phyloP scores from a whole-genome alignment of 2,113 vertebrate genomes.

The Mormoops blainvillei region DNA sequence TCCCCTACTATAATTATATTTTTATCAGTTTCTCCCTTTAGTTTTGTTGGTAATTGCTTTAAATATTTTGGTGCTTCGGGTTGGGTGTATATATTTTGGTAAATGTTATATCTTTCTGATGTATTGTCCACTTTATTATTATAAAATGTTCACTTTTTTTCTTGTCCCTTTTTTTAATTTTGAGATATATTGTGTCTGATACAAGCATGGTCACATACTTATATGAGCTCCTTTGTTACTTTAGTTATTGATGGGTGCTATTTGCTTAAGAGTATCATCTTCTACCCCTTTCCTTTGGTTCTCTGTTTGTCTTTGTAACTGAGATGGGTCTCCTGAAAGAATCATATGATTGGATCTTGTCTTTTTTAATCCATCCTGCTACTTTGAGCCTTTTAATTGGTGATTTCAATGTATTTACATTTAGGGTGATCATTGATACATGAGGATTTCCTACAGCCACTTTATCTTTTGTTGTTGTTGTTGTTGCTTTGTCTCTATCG shows the following conservation, averaged over 20 bases:
- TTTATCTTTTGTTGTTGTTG: neutral
- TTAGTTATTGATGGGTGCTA: neutral
- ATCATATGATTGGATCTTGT: neutral
- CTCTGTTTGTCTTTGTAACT: neutral
- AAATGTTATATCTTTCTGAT: too few species aligned
- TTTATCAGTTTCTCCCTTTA: neutral
- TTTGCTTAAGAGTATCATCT: neutral
- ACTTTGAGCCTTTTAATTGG: neutral
- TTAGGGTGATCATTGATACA: neutral
- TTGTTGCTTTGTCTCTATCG: neutral
- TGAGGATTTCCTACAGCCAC: neutral
- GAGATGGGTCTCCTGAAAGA: neutral
- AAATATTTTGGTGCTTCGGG: neutral
- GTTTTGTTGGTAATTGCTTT: neutral
- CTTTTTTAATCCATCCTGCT: neutral
- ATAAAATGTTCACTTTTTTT: neutral
- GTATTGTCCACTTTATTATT: neutral
- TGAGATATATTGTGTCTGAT: neutral
- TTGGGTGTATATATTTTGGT: neutral
- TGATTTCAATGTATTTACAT: neutral
- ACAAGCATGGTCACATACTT: neutral
- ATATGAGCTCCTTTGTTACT: too few species aligned
- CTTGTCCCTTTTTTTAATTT: neutral
- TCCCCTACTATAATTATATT: neutral
- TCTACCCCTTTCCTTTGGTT: neutral